Evolutionary conservation across 2,797 vertebrate species (phyloP).

Genomic region (Acrossocheilus wenchowensis): DNA sequence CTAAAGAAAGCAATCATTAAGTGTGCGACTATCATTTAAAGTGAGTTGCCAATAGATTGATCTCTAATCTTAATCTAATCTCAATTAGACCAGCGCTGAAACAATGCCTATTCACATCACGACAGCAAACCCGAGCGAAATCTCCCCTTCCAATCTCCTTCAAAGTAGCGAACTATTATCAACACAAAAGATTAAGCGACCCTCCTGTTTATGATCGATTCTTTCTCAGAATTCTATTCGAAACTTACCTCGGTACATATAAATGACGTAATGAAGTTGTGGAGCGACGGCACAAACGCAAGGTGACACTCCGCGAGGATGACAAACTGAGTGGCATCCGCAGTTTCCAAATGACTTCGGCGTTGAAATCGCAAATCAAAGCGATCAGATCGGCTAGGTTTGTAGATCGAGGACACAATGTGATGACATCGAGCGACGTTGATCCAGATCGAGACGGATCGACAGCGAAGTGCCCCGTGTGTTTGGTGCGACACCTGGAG

Average conservation of each 20-base stretch:
- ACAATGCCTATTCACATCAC: conserved; percentile 39
- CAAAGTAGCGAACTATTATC: conserved; percentile 25
- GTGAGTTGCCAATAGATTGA: conserved; percentile 5
- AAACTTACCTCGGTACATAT: conserved; percentile 57
- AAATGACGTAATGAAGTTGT: conserved; percentile 63
- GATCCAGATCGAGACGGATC: conserved; percentile 40
- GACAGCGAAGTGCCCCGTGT: conserved; percentile 42
- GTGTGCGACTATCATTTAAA: background rate
- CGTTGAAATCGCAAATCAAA: conserved; percentile 5
- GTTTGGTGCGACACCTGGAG: conserved; percentile 68
- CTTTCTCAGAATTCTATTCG: background rate
- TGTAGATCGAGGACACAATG: conserved; percentile 9
- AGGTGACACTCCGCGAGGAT: conserved; percentile 61
- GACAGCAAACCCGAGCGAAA: conserved; percentile 29
- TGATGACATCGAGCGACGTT: conserved; percentile 39
- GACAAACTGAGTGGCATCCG: conserved; percentile 52
- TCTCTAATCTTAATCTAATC: conserved; percentile 34
- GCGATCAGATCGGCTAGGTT: background rate
- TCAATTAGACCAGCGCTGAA: conserved; percentile 7
- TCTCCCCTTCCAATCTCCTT: conserved; percentile 30
- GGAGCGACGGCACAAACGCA: conserved; percentile 51
- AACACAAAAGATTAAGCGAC: background rate
- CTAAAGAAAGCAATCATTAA: background rate
- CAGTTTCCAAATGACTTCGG: conserved; percentile 34
- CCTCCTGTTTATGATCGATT: background rate